These are phyloP conservation scores for Melinaea menophilus DNA, from an alignment of 2,888 invertebrate species.

Conservation along the genomic window DNA sequence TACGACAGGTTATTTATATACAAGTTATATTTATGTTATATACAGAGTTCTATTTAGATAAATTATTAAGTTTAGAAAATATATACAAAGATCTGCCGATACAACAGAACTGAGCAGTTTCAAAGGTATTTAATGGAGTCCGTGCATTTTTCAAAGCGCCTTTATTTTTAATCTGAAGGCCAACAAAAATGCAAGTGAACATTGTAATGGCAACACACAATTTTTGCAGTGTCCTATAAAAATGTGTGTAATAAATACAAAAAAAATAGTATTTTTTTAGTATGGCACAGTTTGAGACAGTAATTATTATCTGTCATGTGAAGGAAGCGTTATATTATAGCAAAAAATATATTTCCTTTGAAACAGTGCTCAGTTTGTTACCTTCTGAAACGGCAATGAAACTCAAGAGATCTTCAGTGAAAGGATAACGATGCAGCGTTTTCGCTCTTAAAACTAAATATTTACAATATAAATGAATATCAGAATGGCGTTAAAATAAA, in stretches of 20 bases:
- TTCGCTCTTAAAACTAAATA: conserved; percentile 52
- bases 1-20: conserved; percentile 30
- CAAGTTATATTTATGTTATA: conserved; percentile 27
- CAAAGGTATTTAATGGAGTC: conserved; percentile 45
- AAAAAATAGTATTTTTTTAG: conserved; percentile 27
- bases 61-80: conserved; percentile 57
- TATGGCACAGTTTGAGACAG: conserved; percentile 46
- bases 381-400: conserved; percentile 67
- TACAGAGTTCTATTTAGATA: conserved; percentile 36
- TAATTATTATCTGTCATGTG: conserved; percentile 15
- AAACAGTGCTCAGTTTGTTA: conserved; percentile 57
- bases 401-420: conserved; percentile 78
- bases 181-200: conserved; percentile 61
- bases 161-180: conserved; percentile 58
- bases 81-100: conserved; percentile 75
- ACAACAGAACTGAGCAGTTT: conserved; percentile 58
- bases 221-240: conserved; percentile 74
- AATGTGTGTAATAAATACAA: conserved; percentile 58
- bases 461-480: conserved; percentile 41
- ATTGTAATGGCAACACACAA: conserved; percentile 56
- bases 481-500: conserved; percentile 2
- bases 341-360: conserved; percentile 40
- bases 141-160: conserved; percentile 71
- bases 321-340: not conserved
- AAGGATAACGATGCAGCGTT: conserved; percentile 74